Conservation (phyloP, 1,140 invertebrate genomes). For the Pararge aegeria region DNA sequence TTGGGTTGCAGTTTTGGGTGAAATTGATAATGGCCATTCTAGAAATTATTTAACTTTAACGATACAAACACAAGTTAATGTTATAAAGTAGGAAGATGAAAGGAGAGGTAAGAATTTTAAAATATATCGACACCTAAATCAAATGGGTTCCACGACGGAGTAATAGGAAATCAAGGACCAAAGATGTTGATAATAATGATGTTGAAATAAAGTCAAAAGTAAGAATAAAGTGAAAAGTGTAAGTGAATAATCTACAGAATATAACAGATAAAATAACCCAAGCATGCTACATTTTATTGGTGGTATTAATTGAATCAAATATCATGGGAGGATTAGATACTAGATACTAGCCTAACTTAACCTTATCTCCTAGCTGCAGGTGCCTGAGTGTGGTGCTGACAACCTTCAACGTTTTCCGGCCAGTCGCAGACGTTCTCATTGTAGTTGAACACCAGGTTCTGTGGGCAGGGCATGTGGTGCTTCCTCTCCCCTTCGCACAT, state of each 20-base stretch:
- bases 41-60: no score
- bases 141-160: no score
- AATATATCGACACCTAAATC: no score
- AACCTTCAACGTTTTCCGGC: conserved; percentile 96
- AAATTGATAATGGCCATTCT: no score
- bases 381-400: conserved; percentile 89
- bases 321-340: conserved; percentile 14
- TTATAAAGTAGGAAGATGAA: no score
- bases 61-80: no score
- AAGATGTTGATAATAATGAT: no score
- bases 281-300: conserved; percentile 5
- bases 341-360: background rate
- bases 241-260: conserved; percentile 1
- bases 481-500: conserved; percentile 98
- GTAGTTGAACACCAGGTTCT: conserved; percentile 95
- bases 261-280: conserved; percentile 18
- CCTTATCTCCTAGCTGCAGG: conserved; percentile 81
- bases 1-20: no score
- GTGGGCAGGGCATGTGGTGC: conserved; percentile 97
- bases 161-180: no score
- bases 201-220: no score
- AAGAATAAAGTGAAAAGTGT: no score
- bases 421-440: conserved; percentile 97
- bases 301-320: conserved; percentile 2
- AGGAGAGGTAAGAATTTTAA: no score